Percentiles rank a stretch among this genome's conserved stretches.
phyloP scores from a whole-genome alignment of 1,140 invertebrate genomes.

The Conus betulinus region DNA sequence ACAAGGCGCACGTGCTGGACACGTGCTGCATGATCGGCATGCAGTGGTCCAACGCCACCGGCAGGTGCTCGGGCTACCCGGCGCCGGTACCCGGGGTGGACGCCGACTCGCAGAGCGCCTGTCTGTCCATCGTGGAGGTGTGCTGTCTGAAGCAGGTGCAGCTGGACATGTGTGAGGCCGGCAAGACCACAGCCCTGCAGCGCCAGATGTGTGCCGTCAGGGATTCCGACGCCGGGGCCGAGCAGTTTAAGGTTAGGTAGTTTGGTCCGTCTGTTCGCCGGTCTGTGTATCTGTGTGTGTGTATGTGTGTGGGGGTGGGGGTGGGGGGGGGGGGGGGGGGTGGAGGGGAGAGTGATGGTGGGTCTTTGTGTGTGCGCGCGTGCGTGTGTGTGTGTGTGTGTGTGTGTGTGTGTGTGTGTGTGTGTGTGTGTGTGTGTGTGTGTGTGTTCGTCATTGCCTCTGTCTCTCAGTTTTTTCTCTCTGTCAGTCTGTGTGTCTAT shows the following conservation, averaged over 20 bases:
- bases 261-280: too few species aligned
- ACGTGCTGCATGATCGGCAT: constrained; percentile 59
- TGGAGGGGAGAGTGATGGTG: neutral
- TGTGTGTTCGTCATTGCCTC: neutral
- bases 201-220: constrained; percentile 62
- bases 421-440: neutral
- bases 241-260: constrained; percentile 63
- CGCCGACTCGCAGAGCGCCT: constrained; percentile 49
- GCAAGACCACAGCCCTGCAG: constrained; percentile 62
- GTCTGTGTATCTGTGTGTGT: neutral
- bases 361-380: neutral
- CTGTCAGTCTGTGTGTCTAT: too few species aligned
- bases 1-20: constrained; percentile 37
- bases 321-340: neutral
- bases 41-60: constrained; percentile 51
- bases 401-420: neutral
- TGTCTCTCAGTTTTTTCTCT: too few species aligned
- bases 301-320: neutral
- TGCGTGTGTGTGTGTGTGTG: neutral
- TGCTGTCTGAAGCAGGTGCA: constrained; percentile 72
- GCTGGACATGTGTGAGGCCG: constrained; percentile 61
- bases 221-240: constrained; percentile 60
- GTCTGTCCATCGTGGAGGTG: constrained; percentile 61
- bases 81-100: constrained; percentile 43
- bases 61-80: constrained; percentile 60